Evolutionary conservation across 2,113 vertebrate species (phyloP), one percentile per base, ranked within the genome.

Genomic region (Ophiodon elongatus): DNA sequence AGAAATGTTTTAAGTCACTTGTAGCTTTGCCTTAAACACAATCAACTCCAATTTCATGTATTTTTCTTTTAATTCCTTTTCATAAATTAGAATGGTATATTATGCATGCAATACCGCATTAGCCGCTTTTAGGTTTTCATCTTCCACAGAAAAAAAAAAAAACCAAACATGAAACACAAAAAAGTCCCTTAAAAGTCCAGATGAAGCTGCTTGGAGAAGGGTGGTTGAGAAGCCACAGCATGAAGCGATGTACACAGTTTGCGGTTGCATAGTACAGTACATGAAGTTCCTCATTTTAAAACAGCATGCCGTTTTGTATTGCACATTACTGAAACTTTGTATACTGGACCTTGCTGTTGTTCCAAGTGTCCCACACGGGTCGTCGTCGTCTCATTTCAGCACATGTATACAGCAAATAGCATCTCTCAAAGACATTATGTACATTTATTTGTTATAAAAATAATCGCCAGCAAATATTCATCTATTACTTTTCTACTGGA

Each of bases 81-180:
- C 85, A 94, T 85, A 94, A 95, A 94, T 91, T 79, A 92, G 83
- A 95, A 93, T 93, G 93, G 92, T 93, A 94, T 88, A 91, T 93
- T 89, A 91, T 89, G 94, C 95, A 95, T 95, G 94, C 95, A 94
- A 89, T 94, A 94, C 90, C 87, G 93, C 94, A 94, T 94, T 91
- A 95, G 86, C 93, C 82, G 80, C 90, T 91, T n/a, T n/a, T 87
- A 90, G 73, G 85, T 87, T 86, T 92, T 93, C 85, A 88, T 92
- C 88, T 92, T 93, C 87, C 92, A 95, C 93, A 94, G 89, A 92
- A 92, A 87, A 82, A 89, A 88, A 85, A 86, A 66, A 82, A 82
- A 88, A 67, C n/a, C 1, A 76, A n/a, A 57, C 7, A 67, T 17
- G 10, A 81, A 89, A 94, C 80, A 91, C 88, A 85, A 91, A 85